These are phyloP conservation scores for Brachyopa scutellaris DNA, from an alignment of 2,888 invertebrate species.

Conservation along the genomic window DNA sequence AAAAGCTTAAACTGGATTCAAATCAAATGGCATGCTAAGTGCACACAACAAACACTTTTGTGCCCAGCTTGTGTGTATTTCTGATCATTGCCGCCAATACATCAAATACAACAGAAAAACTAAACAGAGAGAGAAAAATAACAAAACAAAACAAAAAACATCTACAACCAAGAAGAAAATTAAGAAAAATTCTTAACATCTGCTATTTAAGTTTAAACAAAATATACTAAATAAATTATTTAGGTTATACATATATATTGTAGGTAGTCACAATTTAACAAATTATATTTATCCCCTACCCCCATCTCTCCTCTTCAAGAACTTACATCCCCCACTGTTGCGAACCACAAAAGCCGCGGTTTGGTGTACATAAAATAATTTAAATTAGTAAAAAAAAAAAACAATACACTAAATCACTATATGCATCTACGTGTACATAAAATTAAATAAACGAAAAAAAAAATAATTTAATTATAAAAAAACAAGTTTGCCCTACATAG, in stretches of 20 bases:
- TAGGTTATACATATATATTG: conserved; percentile 71
- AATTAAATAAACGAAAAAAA: conserved; percentile 42
- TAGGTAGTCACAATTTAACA: conserved; percentile 73
- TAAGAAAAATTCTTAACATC: conserved; percentile 52
- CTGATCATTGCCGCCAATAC: conserved; percentile 38
- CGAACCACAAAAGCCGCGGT: conserved; percentile 35
- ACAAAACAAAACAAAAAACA: conserved; percentile 16
- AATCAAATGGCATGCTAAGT: conserved; percentile 17
- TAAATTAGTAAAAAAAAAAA: conserved; percentile 47
- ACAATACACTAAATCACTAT: conserved; percentile 63
- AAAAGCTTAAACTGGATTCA: conserved; percentile 56
- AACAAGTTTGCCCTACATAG: conserved; percentile 78
- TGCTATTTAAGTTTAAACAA: conserved; percentile 71
- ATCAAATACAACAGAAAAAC: conserved; percentile 10
- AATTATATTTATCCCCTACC: conserved; percentile 65
- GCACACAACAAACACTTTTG: conserved; percentile 41
- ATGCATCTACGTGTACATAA: conserved; percentile 73
- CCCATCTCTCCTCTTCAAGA: conserved; percentile 27
- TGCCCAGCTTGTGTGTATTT: conserved; percentile 20
- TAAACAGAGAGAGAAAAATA: conserved; percentile 15
- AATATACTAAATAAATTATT: conserved; percentile 73
- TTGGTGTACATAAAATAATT: conserved; percentile 58
- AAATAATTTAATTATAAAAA: conserved; percentile 62
- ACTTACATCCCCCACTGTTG: conserved; percentile 1
- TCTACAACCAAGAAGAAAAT: conserved; percentile 2